A percentile compares a stretch with the other conserved stretches of the same genome.
These are phyloP conservation scores for Oxycera nigricornis DNA, from an alignment of 2,888 invertebrate genomes.

Conservation along the genomic window DNA sequence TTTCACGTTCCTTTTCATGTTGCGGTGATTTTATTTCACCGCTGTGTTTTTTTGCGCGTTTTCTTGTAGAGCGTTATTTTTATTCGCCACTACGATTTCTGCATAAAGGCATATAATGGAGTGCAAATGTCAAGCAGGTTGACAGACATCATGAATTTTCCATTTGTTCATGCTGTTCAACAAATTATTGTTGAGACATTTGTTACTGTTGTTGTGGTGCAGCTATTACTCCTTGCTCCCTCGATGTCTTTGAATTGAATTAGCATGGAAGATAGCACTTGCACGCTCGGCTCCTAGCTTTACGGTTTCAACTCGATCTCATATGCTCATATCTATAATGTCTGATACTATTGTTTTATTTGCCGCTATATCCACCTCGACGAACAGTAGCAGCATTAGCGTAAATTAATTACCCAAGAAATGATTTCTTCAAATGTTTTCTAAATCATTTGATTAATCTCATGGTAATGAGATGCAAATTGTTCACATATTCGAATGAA, in stretches of 20 bases:
- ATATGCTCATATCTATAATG: no score
- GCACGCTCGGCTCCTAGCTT: no score
- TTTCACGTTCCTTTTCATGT: not conserved
- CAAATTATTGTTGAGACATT: slow-evolving; percentile 10
- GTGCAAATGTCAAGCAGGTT: slow-evolving; percentile 23
- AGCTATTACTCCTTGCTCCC: not conserved
- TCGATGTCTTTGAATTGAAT: not conserved
- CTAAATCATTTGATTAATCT: slow-evolving; percentile 9
- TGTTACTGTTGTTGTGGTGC: not conserved
- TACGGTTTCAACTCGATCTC: no score
- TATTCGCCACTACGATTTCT: slow-evolving; percentile 13
- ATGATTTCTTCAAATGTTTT: not conserved
- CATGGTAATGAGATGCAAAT: slow-evolving; percentile 27
- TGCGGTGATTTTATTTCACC: not conserved
- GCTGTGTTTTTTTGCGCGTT: not conserved
- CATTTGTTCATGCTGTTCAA: slow-evolving; percentile 14
- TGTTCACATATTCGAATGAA: not conserved
- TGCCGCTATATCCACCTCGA: slow-evolving; percentile 9
- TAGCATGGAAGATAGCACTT: no score
- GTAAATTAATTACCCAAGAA: slow-evolving; percentile 5
- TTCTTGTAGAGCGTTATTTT: not conserved
- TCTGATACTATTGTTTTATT: no score
- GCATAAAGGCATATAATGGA: slow-evolving; percentile 23
- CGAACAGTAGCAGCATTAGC: slow-evolving; percentile 3
- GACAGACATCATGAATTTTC: slow-evolving; percentile 31